Conservation (phyloP, 2,113 vertebrate genomes). For the Butastur rufipennis region DNA sequence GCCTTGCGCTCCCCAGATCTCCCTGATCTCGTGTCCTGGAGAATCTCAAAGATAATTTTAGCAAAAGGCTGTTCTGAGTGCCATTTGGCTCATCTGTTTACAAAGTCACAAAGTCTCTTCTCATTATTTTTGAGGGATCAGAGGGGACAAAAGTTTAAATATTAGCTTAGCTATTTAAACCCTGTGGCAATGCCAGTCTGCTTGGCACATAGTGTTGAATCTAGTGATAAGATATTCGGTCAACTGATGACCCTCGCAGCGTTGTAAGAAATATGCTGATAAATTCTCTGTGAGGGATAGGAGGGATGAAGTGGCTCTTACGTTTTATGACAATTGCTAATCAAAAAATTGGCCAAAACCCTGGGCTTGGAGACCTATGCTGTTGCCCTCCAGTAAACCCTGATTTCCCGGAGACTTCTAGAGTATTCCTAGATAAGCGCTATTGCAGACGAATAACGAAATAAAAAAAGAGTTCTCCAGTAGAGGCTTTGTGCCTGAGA, state of each 20-base stretch:
- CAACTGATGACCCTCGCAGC: not conserved
- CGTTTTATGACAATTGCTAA: not conserved
- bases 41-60: not conserved
- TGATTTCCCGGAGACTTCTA: not conserved
- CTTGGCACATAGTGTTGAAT: not conserved
- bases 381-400: not conserved
- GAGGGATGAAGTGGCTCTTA: not conserved
- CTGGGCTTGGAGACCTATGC: not conserved
- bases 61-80: not conserved
- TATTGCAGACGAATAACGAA: not conserved
- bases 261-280: not conserved
- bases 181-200: constrained; percentile 12
- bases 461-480: not conserved
- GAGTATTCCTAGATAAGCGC: not conserved
- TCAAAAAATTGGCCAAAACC: not conserved
- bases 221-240: not conserved
- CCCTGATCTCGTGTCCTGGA: not conserved
- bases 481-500: not conserved
- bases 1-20: not conserved
- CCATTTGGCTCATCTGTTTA: not conserved
- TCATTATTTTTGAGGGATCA: constrained; percentile 46
- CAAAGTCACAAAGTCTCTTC: constrained; percentile 52
- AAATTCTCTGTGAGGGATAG: not conserved
- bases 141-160: constrained; percentile 59
- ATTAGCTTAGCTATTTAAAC: constrained; percentile 62